Conservation (phyloP, 2,888 invertebrate genomes). For the Mesorhabditis belari region DNA sequence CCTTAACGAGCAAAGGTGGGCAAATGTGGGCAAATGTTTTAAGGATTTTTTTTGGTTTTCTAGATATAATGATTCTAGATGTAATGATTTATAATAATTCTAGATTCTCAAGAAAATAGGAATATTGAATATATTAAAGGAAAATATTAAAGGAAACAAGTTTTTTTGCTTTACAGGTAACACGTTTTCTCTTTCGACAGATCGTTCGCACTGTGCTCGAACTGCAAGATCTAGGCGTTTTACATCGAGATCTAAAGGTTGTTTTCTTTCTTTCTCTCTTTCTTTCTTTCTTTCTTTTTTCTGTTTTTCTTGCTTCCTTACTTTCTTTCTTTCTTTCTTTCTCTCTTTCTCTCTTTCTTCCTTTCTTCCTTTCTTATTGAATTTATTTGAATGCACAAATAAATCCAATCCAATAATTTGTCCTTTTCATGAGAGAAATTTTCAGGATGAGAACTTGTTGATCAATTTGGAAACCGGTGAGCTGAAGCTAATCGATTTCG, state of each 20-base stretch:
- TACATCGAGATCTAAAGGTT: slow-evolving; percentile 49
- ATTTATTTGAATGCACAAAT: background rate
- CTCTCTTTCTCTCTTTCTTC: slow-evolving; percentile 3
- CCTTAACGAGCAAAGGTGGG: no score
- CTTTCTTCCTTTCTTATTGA: no score
- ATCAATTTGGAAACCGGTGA: slow-evolving; percentile 44
- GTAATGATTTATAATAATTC: no score
- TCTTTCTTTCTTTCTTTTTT: no score
- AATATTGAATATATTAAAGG: no score
- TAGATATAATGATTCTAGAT: no score
- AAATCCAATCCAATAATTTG: background rate
- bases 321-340: slow-evolving; percentile 3
- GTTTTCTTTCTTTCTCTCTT: background rate
- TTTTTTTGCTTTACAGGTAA: slow-evolving; percentile 29
- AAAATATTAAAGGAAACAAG: background rate
- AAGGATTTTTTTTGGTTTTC: no score
- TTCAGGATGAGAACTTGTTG: slow-evolving; percentile 49
- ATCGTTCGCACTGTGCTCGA: slow-evolving; percentile 40
- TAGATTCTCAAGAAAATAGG: no score
- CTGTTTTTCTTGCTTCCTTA: no score
- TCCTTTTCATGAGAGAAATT: no score
- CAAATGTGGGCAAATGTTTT: no score
- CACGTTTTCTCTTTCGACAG: slow-evolving; percentile 46
- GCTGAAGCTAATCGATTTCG: slow-evolving; percentile 49
- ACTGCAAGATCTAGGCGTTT: slow-evolving; percentile 36